Conservation (phyloP, 2,888 invertebrate genomes). For the Tetanocera ferruginea region DNA sequence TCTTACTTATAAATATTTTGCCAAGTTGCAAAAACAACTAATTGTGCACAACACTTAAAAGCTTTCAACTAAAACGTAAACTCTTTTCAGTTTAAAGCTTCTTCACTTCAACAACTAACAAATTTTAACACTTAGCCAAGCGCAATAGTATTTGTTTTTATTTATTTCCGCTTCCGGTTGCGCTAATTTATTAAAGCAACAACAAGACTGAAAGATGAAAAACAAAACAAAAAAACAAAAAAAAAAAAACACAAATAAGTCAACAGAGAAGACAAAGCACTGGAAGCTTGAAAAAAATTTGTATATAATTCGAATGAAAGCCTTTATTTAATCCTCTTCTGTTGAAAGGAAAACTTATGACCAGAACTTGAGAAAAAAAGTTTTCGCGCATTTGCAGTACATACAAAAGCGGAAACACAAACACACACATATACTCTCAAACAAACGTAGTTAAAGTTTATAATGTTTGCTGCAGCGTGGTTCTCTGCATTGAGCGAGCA, state of each 20-base stretch:
- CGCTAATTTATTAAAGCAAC: background rate
- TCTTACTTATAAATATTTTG: no score
- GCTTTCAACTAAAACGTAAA: no score
- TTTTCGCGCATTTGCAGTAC: conserved; percentile 6
- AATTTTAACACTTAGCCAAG: background rate
- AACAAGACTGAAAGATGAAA: background rate
- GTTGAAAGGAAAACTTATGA: conserved; percentile 18
- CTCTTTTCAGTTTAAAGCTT: no score
- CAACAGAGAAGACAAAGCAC: background rate
- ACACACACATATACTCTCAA: background rate
- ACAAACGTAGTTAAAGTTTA: background rate
- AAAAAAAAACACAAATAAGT: background rate
- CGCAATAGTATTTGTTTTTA: background rate
- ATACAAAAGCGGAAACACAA: background rate
- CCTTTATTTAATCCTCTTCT: background rate
- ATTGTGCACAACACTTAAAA: no score
- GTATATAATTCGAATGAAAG: background rate
- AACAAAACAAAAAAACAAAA: background rate
- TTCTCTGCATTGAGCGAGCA: no score
- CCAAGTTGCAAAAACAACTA: no score
- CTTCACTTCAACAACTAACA: background rate
- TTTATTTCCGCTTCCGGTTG: background rate
- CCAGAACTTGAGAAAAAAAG: background rate
- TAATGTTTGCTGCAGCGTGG: no score
- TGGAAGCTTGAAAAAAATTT: background rate